These are phyloP conservation scores for Crotalus viridis DNA, from an alignment of 2,113 vertebrate species.

Conservation along the genomic window DNA sequence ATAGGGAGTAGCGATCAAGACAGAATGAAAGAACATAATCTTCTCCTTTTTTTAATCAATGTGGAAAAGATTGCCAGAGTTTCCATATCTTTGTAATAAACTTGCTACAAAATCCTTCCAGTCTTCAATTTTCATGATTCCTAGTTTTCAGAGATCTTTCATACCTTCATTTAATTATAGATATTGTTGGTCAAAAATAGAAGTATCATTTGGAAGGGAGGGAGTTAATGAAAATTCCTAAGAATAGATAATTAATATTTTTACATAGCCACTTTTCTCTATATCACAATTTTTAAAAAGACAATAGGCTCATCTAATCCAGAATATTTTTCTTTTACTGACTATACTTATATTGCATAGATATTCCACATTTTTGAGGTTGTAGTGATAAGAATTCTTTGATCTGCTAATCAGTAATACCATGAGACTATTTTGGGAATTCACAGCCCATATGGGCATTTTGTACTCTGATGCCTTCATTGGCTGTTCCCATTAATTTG, in stretches of 20 bases:
- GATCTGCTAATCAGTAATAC: neutral
- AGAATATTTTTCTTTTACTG: neutral
- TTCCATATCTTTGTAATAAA: conserved; percentile 22
- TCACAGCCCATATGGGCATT: neutral
- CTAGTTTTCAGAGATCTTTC: neutral
- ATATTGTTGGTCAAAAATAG: conserved; percentile 26
- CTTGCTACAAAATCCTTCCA: neutral
- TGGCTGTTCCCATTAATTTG: neutral
- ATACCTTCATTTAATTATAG: neutral
- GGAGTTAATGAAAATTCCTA: neutral
- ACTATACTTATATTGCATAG: neutral
- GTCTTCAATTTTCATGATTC: neutral
- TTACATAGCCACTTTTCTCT: neutral
- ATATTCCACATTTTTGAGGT: neutral
- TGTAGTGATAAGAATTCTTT: neutral
- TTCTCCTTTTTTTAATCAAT: neutral
- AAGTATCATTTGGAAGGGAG: neutral
- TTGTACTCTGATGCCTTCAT: neutral
- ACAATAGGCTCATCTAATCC: neutral
- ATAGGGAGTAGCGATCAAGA: conserved; percentile 5
- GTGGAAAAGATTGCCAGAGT: neutral
- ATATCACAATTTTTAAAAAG: neutral
- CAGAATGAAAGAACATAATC: neutral
- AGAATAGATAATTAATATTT: neutral
- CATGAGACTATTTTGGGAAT: neutral